Evolutionary conservation across 2,113 vertebrate genomes (phyloP).

Genomic region (Xiphophorus maculatus): DNA sequence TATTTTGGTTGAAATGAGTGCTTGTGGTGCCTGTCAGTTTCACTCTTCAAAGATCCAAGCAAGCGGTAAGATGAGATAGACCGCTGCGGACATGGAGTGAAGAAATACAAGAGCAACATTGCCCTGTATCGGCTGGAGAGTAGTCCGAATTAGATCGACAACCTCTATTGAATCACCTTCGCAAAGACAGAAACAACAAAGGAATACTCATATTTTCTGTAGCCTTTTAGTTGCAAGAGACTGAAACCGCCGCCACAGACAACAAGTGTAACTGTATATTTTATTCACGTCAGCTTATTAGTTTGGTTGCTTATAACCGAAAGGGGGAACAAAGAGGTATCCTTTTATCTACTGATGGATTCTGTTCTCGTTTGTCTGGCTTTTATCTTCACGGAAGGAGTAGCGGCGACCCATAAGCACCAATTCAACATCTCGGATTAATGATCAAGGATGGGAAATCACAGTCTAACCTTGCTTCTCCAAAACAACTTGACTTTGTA

Average conservation of each 20-base stretch:
- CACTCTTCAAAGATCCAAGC: not conserved
- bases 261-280: slow-evolving; percentile 23
- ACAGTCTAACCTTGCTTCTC: slow-evolving; percentile 13
- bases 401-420: slow-evolving; percentile 20
- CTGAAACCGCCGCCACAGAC: slow-evolving; percentile 6
- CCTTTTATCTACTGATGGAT: slow-evolving; percentile 9
- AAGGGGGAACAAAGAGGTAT: slow-evolving; percentile 14
- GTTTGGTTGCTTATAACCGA: slow-evolving; percentile 16
- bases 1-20: slow-evolving; percentile 17
- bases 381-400: not conserved
- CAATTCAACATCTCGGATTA: slow-evolving; percentile 45
- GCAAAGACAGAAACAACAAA: slow-evolving; percentile 14
- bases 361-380: not conserved
- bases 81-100: not conserved
- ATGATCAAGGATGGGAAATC: slow-evolving; percentile 34
- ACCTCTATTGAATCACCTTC: not conserved
- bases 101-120: not conserved
- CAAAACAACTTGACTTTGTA: slow-evolving; percentile 46
- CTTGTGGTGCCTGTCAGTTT: too few species aligned
- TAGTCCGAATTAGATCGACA: not conserved
- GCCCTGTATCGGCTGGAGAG: not conserved
- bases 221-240: slow-evolving; percentile 9
- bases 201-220: not conserved
- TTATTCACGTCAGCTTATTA: slow-evolving; percentile 32
- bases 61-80: not conserved